Percentiles rank a stretch among this genome's conserved stretches.
phyloP scores from a whole-genome alignment of 2,797 vertebrate species.

The Manis pentadactyla region DNA sequence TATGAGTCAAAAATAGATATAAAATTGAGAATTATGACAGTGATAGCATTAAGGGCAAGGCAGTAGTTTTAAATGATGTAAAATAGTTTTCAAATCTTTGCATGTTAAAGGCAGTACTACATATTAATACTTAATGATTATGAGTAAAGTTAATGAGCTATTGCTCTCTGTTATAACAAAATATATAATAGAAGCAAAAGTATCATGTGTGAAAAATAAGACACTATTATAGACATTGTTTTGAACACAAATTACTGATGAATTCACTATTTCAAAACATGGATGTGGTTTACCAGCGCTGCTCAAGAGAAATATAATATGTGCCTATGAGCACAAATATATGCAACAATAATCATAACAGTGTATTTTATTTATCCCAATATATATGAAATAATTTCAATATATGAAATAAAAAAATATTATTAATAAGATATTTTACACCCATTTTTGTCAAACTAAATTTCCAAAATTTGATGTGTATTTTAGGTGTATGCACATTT shows the following conservation, averaged over 20 bases:
- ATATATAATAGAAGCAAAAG: neutral
- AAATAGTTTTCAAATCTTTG: neutral
- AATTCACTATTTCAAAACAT: neutral
- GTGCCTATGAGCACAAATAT: neutral
- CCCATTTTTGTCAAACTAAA: neutral
- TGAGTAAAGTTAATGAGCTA: neutral
- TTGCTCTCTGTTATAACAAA: neutral
- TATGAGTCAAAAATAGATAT: neutral
- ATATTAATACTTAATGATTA: neutral
- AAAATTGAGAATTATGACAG: neutral
- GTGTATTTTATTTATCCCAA: neutral
- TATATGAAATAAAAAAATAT: neutral
- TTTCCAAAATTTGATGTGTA: neutral
- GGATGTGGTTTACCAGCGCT: neutral
- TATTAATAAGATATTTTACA: neutral
- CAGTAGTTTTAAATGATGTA: neutral
- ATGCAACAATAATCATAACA: neutral
- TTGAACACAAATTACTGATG: neutral
- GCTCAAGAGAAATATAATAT: neutral
- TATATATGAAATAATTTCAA: constrained; percentile 28
- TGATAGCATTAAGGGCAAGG: neutral
- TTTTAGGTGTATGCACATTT: neutral
- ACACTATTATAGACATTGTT: neutral
- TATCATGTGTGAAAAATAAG: neutral
- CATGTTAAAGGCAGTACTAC: neutral